Evolutionary conservation across 2,888 invertebrate species (phyloP).

Genomic region (Acanthosepion lycidas): DNA sequence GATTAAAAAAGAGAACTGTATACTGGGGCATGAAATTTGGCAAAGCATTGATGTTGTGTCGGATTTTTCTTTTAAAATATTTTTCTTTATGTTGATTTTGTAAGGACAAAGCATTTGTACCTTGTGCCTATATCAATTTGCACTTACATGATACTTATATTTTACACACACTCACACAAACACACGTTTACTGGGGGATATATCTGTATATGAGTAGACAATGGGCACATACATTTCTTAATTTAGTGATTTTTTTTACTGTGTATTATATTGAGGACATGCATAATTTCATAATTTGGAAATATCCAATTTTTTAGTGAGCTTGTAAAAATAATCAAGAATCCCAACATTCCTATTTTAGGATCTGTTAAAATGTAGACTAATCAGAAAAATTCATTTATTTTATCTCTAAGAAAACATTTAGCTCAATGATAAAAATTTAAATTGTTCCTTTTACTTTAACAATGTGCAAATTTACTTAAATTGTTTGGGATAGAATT

Average conservation of each 20-base stretch:
- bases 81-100: neutral
- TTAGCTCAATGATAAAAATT: too few relatives aligned
- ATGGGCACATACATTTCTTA: neutral
- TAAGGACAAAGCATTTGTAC: neutral
- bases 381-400: neutral
- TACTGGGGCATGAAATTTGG: neutral
- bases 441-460: too few relatives aligned
- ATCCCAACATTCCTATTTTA: neutral
- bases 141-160: neutral
- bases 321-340: neutral
- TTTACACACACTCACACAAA: too few relatives aligned
- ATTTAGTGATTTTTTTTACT: neutral
- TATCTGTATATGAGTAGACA: neutral
- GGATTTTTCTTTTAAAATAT: neutral
- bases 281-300: neutral
- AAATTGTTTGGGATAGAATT: neutral
- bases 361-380: neutral
- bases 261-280: too few relatives aligned
- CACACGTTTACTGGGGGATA: neutral
- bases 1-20: neutral
- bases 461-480: too few relatives aligned
- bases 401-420: neutral
- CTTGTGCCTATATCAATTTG: neutral
- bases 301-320: neutral
- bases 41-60: neutral